Conservation (phyloP, 2,113 vertebrate species). For the Gopherus flavomarginatus region DNA sequence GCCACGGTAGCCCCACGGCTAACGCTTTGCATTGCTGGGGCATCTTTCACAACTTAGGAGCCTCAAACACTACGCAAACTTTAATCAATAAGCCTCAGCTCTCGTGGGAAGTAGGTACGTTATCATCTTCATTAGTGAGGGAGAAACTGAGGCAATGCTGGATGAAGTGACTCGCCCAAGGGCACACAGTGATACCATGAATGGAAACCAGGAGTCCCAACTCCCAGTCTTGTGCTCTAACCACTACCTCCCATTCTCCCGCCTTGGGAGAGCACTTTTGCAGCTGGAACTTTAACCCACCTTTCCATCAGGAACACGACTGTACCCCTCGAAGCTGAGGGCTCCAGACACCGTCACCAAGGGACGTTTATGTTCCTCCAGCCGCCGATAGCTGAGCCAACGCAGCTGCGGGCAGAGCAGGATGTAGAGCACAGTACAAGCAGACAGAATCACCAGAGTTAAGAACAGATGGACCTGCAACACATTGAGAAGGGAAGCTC, state of each 20-base stretch:
- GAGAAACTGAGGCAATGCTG: neutral
- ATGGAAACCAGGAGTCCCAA: neutral
- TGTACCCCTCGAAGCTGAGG: slow-evolving; percentile 74
- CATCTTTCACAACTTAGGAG: neutral
- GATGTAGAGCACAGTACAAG: neutral
- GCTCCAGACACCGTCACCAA: neutral
- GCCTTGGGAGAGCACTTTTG: neutral
- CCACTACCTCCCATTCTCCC: neutral
- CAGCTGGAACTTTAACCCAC: slow-evolving; percentile 44
- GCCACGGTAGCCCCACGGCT: neutral
- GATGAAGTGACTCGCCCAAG: neutral
- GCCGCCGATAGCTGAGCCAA: slow-evolving; percentile 29
- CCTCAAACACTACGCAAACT: neutral
- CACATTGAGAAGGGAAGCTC: neutral
- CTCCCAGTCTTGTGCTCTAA: neutral
- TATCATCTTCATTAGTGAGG: neutral
- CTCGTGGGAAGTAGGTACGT: neutral
- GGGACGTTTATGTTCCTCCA: neutral
- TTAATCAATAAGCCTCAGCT: neutral
- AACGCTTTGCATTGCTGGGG: neutral
- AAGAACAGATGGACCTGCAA: slow-evolving; percentile 73
- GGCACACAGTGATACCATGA: neutral
- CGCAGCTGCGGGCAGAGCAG: slow-evolving; percentile 44
- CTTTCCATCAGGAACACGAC: slow-evolving; percentile 81
- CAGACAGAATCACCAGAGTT: neutral